Conservation (phyloP, 2,888 invertebrate species). For the Lochmaea crataegi region DNA sequence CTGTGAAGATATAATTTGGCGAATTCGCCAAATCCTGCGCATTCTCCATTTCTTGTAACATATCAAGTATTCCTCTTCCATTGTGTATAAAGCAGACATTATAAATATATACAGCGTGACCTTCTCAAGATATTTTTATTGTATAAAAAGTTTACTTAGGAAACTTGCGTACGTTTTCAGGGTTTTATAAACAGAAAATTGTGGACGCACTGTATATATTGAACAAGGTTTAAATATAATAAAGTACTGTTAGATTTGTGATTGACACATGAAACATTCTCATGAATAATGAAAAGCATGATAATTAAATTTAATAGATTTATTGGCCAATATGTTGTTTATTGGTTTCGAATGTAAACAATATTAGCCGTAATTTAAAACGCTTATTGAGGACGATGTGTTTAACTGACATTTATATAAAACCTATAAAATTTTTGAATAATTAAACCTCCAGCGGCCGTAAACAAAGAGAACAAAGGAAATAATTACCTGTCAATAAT, state of each 20-base stretch:
- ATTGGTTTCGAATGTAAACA: slow-evolving; percentile 13
- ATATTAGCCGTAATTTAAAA: neutral
- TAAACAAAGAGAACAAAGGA: slow-evolving; percentile 21
- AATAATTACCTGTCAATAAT: slow-evolving; percentile 20
- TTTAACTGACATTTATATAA: slow-evolving; percentile 25
- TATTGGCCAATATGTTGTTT: neutral
- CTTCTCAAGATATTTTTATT: too few relatives aligned
- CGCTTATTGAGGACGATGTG: slow-evolving; percentile 4
- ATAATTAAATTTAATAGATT: slow-evolving; percentile 3
- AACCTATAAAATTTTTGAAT: slow-evolving; percentile 20
- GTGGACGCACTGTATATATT: neutral
- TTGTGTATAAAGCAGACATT: too few relatives aligned
- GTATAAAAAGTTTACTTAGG: too few relatives aligned
- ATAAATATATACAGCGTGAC: too few relatives aligned
- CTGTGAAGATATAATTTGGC: too few relatives aligned
- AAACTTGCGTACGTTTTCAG: too few relatives aligned
- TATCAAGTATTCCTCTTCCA: too few relatives aligned
- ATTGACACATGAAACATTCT: neutral
- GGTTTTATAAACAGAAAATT: too few relatives aligned
- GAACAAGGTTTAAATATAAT: neutral
- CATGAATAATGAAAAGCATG: neutral
- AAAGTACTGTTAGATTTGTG: neutral
- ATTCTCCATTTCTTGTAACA: too few relatives aligned
- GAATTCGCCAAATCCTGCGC: too few relatives aligned
- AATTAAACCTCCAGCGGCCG: slow-evolving; percentile 3